A percentile compares a stretch with the other conserved stretches of the same genome.
Evolutionary conservation across 2,888 invertebrate species (phyloP).

Genomic region (Perdita meconis): DNA sequence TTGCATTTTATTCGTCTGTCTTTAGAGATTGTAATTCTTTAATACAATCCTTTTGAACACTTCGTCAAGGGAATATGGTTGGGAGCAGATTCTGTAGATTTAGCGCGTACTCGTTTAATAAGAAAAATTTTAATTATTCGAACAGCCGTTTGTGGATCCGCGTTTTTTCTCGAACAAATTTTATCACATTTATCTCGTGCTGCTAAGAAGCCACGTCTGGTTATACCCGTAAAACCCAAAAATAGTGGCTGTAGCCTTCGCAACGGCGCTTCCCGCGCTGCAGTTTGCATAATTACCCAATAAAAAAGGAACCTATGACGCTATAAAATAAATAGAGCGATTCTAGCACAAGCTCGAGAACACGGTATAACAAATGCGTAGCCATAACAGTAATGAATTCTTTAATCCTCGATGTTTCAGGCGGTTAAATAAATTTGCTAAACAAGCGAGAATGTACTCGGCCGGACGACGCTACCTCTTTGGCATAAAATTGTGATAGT

Average conservation of each 20-base stretch:
- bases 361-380: constrained; percentile 46
- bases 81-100: background rate
- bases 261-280: constrained; percentile 26
- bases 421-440: constrained; percentile 37
- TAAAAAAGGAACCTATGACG: constrained; percentile 69
- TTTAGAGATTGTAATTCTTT: background rate
- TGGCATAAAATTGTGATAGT: background rate
- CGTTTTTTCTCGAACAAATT: constrained; percentile 23
- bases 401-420: constrained; percentile 51
- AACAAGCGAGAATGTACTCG: constrained; percentile 20
- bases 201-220: constrained; percentile 38
- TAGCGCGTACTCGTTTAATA: background rate
- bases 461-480: background rate
- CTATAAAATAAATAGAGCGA: constrained; percentile 75
- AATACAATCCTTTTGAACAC: background rate
- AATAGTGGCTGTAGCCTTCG: constrained; percentile 49
- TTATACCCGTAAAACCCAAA: constrained; percentile 41
- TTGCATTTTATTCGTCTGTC: background rate
- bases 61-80: background rate
- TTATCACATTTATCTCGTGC: constrained; percentile 26
- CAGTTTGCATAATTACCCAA: constrained; percentile 74
- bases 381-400: constrained; percentile 56
- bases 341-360: constrained; percentile 56
- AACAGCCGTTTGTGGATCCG: background rate
- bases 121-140: constrained; percentile 9